These are phyloP conservation scores for Steatornis caripensis DNA, from an alignment of 2,113 vertebrate genomes.

Conservation along the genomic window DNA sequence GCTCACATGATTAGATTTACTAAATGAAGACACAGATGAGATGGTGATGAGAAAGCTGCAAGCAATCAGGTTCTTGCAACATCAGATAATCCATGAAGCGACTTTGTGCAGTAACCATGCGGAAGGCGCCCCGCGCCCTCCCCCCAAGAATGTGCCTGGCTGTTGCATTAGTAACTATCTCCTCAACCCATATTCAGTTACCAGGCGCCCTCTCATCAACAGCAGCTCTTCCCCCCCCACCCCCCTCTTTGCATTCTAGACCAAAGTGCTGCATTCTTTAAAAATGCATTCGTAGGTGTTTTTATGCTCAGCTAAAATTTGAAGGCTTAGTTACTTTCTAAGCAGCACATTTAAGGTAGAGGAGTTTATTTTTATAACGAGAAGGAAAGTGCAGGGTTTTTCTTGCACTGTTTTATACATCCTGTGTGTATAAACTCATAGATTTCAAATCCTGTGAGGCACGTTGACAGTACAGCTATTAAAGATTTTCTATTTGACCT, in stretches of 20 bases:
- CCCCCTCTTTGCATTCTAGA: not conserved
- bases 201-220: conserved; percentile 23
- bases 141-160: conserved; percentile 20
- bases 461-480: not conserved
- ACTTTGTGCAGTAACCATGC: conserved; percentile 7
- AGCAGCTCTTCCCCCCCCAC: not conserved
- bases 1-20: conserved; percentile 6
- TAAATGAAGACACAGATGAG: not conserved
- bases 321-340: not conserved
- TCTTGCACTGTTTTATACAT: not conserved
- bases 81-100: not conserved
- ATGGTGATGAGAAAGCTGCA: not conserved
- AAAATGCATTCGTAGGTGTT: not conserved
- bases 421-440: conserved; percentile 5
- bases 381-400: not conserved
- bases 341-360: not conserved
- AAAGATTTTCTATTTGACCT: conserved; percentile 51
- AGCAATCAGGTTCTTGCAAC: conserved; percentile 17
- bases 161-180: conserved; percentile 7
- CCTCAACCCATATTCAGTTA: conserved; percentile 30
- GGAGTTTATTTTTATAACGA: conserved; percentile 2
- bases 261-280: not conserved
- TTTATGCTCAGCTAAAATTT: not conserved
- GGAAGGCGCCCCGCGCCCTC: conserved; percentile 6
- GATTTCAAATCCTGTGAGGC: not conserved